Conservation (phyloP, 1,140 invertebrate species). For the Camponotus vicinus region DNA sequence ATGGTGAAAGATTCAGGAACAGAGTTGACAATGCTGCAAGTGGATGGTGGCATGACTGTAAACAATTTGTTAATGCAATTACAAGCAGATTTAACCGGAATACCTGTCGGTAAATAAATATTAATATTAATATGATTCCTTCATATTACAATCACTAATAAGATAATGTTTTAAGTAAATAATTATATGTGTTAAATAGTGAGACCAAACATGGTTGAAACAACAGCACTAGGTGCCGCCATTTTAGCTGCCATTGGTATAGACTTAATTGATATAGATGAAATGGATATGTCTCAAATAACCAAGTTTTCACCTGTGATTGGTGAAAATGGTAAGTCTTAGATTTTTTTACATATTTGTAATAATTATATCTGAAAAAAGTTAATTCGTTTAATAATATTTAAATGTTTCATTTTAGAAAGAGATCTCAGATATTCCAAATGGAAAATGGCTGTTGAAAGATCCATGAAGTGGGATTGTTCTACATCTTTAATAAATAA, state of each 20-base stretch:
- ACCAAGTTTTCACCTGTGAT: conserved; percentile 91
- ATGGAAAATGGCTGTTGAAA: conserved; percentile 95
- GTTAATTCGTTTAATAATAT: conserved; percentile 9
- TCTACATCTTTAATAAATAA: conserved; percentile 64
- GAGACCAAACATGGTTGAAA: conserved; percentile 93
- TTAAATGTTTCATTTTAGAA: conserved; percentile 82
- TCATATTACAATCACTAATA: background rate
- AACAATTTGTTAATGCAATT: conserved; percentile 96
- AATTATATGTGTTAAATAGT: conserved; percentile 82
- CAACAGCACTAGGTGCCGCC: conserved; percentile 93
- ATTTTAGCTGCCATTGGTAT: conserved; percentile 92
- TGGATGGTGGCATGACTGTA: conserved; percentile 97
- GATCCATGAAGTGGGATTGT: conserved; percentile 92
- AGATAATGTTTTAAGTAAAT: conserved; percentile 2
- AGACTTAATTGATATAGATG: conserved; percentile 87
- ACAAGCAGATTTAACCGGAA: conserved; percentile 91
- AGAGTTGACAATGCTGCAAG: conserved; percentile 89
- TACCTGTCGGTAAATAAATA: conserved; percentile 85
- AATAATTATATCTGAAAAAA: background rate
- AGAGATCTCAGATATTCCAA: conserved; percentile 91
- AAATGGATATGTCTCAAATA: conserved; percentile 86
- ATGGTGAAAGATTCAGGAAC: conserved; percentile 95
- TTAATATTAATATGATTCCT: background rate
- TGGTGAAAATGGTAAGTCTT: conserved; percentile 87
- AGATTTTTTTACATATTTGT: background rate